Base-by-base conservation (phyloP, 2,113 vertebrate species). In the Apteryx owenii region DNA sequence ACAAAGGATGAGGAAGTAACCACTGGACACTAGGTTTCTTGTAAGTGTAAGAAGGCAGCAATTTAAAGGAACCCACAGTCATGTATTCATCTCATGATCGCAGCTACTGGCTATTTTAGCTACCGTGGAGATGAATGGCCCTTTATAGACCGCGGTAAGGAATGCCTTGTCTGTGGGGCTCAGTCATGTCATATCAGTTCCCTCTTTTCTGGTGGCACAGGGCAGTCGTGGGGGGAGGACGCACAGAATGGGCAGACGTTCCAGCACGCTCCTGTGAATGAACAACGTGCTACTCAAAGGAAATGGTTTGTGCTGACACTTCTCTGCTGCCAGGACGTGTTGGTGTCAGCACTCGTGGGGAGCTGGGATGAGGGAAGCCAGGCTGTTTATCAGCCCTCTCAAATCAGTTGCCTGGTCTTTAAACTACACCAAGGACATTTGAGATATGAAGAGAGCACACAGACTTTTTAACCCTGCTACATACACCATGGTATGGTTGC, bases 91-190 rank as follows among this genome's bases (percentile, higher is more conserved):
- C 65, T 97, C 38, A 19, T 81, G 88, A 70, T 94, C 6, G 8
- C 70, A 78, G 80, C 50, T 73, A 95, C 54, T n/a, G 38, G 61
- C 69, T 95, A 88, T 95, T 96, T 97, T 95, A 81, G 76, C 51
- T 95, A 31, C 3, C 2, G 54, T 60, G 78, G 33, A 25, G 21
- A 92, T 97, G 78, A 97, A 94, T 96, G 84, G 78, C 61, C 21
- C 79, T 73, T 95, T 95, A 77, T 94, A 62, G 88, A 38, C 20
- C 1, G 0, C 78, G 44, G 85, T 94, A 65, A 90, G 93, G 62
- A 91, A 44, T 79, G 89, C 76, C 65, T 96, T 97, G 91, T 97
- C 85, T 81, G 15, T 78, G 76, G 61, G 40, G 44, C 62, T 92
- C 36, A 29, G 61, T 85, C 58, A 72, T 70, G 60, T 88, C 58